Conservation (phyloP, 92 coral and sea anemone species). For the Phenganax stokvisi region DNA sequence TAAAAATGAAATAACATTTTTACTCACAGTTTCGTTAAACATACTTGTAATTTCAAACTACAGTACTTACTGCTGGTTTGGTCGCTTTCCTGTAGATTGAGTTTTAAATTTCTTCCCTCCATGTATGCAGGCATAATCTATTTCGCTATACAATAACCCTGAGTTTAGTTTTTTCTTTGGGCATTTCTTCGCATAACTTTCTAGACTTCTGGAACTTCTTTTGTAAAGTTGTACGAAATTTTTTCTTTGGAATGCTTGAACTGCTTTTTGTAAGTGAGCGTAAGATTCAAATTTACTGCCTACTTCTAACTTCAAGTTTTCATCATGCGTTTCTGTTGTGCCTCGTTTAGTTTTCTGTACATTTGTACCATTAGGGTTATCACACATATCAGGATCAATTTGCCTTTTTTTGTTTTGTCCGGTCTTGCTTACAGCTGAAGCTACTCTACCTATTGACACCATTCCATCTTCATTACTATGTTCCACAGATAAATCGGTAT, state of each 20-base stretch:
- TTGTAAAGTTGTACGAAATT: slow-evolving; percentile 34
- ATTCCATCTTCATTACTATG: background rate
- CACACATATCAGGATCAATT: slow-evolving; percentile 1
- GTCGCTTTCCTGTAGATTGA: slow-evolving; percentile 32
- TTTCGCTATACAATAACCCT: slow-evolving; percentile 22
- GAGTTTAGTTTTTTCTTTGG: slow-evolving; percentile 41
- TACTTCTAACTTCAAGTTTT: background rate
- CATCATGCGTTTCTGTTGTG: background rate
- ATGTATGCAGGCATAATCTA: slow-evolving; percentile 36
- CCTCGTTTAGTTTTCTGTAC: background rate
- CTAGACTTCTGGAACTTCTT: slow-evolving; percentile 35
- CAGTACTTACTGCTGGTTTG: slow-evolving; percentile 41
- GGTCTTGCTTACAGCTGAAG: background rate
- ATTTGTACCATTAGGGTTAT: background rate
- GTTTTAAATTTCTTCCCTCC: slow-evolving; percentile 38
- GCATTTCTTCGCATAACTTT: slow-evolving; percentile 31
- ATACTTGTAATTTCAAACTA: background rate
- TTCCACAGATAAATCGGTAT: background rate
- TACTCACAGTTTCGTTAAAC: background rate
- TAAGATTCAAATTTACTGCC: slow-evolving; percentile 21
- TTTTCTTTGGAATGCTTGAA: slow-evolving; percentile 19
- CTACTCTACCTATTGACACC: background rate
- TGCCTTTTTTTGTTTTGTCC: background rate
- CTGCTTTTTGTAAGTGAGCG: slow-evolving; percentile 10
- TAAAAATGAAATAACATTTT: background rate